phyloP scores from a whole-genome alignment of 2,113 vertebrate genomes.

The Mesitornis unicolor region DNA sequence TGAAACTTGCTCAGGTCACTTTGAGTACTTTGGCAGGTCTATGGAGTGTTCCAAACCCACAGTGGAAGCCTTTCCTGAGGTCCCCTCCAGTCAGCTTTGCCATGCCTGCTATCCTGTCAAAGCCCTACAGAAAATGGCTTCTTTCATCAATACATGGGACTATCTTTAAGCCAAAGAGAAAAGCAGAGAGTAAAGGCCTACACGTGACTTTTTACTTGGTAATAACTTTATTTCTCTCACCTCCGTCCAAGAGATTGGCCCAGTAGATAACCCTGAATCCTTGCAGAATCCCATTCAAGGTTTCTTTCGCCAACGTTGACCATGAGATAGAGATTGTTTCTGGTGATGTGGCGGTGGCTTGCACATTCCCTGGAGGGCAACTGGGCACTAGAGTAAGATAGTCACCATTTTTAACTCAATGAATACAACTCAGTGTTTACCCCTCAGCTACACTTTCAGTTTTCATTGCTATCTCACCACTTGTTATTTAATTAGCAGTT shows the following conservation, averaged over 20 bases:
- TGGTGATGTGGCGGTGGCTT: slow-evolving; percentile 93
- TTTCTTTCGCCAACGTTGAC: slow-evolving; percentile 90
- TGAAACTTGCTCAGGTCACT: neutral
- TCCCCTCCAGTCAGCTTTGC: neutral
- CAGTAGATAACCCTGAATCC: slow-evolving; percentile 98
- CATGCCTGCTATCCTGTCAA: neutral
- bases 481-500: neutral
- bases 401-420: neutral
- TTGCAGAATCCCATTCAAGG: slow-evolving; percentile 94
- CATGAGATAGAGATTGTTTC: slow-evolving; percentile 96
- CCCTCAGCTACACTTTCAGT: neutral
- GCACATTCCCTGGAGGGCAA: slow-evolving; percentile 91
- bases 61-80: neutral
- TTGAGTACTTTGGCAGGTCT: neutral
- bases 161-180: neutral
- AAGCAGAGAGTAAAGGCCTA: neutral
- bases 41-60: neutral
- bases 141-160: neutral
- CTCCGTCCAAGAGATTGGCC: slow-evolving; percentile 97
- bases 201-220: too few species aligned
- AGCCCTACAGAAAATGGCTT: neutral
- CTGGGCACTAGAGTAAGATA: slow-evolving; percentile 86
- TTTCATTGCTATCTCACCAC: neutral
- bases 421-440: neutral
- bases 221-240: slow-evolving; percentile 58